phyloP scores from a whole-genome alignment of 2,888 invertebrate genomes.

The Salpingus planirostris region DNA sequence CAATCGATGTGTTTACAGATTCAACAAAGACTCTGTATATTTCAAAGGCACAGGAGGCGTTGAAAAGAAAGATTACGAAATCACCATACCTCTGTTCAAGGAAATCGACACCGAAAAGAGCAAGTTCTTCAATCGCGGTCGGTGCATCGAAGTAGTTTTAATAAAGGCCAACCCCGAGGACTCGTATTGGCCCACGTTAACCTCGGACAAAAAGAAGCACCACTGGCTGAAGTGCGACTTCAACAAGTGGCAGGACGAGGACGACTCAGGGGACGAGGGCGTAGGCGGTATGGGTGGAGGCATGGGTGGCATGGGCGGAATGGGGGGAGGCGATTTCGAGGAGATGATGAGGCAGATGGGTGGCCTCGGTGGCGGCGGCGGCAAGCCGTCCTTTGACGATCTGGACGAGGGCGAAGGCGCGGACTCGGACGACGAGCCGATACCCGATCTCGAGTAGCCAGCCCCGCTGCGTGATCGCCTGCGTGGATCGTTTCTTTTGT shows the following conservation, averaged over 20 bases:
- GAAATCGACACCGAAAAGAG: constrained; percentile 76
- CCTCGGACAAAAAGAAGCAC: constrained; percentile 77
- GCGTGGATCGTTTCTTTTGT: too few relatives aligned
- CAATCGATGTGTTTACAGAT: constrained; percentile 46
- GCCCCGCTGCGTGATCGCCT: too few relatives aligned
- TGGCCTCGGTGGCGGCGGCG: constrained; percentile 48
- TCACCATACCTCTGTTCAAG: constrained; percentile 75
- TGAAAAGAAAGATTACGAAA: constrained; percentile 78
- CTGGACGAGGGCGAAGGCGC: constrained; percentile 49
- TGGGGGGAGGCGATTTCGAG: constrained; percentile 49
- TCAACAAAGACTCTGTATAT: constrained; percentile 62
- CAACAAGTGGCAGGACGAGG: constrained; percentile 96
- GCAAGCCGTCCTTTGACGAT: constrained; percentile 67
- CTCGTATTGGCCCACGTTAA: constrained; percentile 81
- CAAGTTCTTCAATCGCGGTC: constrained; percentile 59
- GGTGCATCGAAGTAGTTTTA: constrained; percentile 67
- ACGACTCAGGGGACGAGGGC: constrained; percentile 78
- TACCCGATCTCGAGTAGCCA: constrained; percentile 67
- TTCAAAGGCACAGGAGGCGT: constrained; percentile 82
- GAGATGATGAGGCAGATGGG: constrained; percentile 72
- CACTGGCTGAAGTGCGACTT: constrained; percentile 98
- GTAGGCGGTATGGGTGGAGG: constrained; percentile 39
- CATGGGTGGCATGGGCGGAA: constrained; percentile 39
- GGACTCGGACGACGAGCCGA: constrained; percentile 73
- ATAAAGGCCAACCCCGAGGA: constrained; percentile 57